These are phyloP conservation scores for Epistrophe grossulariae DNA, from an alignment of 2,888 invertebrate species.

Conservation along the genomic window DNA sequence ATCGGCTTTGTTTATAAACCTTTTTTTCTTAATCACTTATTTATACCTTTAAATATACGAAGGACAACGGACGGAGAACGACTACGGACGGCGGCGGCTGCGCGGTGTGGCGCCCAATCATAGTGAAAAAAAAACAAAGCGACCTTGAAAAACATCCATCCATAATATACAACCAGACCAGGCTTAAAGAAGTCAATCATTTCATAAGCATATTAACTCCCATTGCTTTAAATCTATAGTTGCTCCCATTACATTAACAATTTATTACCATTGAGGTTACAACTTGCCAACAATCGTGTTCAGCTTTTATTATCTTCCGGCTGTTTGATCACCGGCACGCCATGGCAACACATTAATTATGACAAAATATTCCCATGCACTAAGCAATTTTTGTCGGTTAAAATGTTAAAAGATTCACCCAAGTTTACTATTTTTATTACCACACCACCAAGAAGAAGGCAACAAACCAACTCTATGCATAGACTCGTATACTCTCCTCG, in stretches of 20 bases:
- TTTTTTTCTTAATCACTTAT: no score
- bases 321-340: slow-evolving; percentile 17
- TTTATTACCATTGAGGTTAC: slow-evolving; percentile 20
- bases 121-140: no score
- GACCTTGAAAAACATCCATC: slow-evolving; percentile 13
- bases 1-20: no score
- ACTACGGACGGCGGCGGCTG: no score
- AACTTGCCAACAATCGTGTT: slow-evolving; percentile 12
- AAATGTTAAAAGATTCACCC: slow-evolving; percentile 13
- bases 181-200: not conserved
- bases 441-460: slow-evolving; percentile 4
- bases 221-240: not conserved
- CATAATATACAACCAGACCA: not conserved
- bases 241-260: slow-evolving; percentile 23
- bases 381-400: slow-evolving; percentile 27
- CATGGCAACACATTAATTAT: slow-evolving; percentile 36
- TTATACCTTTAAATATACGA: no score
- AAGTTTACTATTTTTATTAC: slow-evolving; percentile 38
- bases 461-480: not conserved
- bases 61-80: no score
- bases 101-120: not conserved
- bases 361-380: slow-evolving; percentile 42
- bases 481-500: not conserved
- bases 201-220: not conserved
- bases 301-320: slow-evolving; percentile 35